phyloP scores from a whole-genome alignment of 2,113 vertebrate species.

The Octodon degus region DNA sequence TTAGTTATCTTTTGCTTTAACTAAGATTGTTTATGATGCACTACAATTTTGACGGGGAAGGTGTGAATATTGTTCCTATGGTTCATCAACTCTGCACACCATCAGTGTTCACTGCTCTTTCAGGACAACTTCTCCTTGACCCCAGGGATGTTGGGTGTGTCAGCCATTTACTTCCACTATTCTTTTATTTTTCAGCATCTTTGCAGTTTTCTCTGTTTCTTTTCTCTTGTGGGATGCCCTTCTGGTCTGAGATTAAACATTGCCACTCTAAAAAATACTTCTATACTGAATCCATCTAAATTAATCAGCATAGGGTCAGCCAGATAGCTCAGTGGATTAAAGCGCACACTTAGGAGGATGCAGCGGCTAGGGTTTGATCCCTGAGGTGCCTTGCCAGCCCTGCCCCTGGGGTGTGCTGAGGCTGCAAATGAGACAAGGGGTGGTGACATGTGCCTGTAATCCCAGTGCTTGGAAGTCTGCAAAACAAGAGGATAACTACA shows the following conservation, averaged over 20 bases:
- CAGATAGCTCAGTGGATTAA: no score
- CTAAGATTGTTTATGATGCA: not conserved
- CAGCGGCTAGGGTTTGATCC: no score
- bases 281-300: not conserved
- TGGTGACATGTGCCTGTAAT: no score
- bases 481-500: no score
- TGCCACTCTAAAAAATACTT: not conserved
- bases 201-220: not conserved
- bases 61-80: not conserved
- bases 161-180: not conserved
- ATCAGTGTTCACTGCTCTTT: fast-evolving
- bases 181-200: not conserved
- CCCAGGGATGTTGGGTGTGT: not conserved
- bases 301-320: not conserved
- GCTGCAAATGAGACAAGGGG: no score
- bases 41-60: not conserved
- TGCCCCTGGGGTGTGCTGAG: no score
- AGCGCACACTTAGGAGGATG: no score
- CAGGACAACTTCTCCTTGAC: not conserved
- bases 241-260: not conserved
- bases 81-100: not conserved
- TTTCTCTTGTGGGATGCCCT: not conserved
- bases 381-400: no score
- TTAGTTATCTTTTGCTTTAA: not conserved
- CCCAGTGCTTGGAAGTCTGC: no score